Evolutionary conservation across 2,797 vertebrate genomes (phyloP).

Genomic region (Melanotaenia nigrans): DNA sequence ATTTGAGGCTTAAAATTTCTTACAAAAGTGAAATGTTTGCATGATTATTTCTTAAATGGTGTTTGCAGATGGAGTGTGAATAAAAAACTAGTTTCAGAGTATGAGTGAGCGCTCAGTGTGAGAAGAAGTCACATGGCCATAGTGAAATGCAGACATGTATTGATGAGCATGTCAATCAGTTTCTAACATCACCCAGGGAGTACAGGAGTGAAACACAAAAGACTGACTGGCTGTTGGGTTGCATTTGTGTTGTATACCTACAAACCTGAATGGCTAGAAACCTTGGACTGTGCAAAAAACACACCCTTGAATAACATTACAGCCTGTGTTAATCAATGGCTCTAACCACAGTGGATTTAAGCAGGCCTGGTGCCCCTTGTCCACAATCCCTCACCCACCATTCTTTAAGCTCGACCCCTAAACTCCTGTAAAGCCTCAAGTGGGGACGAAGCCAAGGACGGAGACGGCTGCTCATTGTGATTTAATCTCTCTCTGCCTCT

Average conservation of each 20-base stretch:
- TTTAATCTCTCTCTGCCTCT: constrained; percentile 74
- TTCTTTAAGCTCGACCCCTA: constrained; percentile 72
- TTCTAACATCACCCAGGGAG: constrained; percentile 9
- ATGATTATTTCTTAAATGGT: not conserved
- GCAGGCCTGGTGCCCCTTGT: constrained; percentile 58
- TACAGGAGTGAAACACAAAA: constrained; percentile 42
- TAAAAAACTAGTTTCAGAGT: constrained; percentile 8
- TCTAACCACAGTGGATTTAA: constrained; percentile 66
- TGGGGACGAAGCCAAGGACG: constrained; percentile 77
- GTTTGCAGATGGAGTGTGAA: constrained; percentile 8
- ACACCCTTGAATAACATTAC: constrained; percentile 61
- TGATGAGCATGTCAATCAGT: constrained; percentile 57
- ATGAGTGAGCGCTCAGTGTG: constrained; percentile 17
- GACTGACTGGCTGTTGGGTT: not conserved
- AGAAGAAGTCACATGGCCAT: constrained; percentile 27
- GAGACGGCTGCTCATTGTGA: constrained; percentile 76
- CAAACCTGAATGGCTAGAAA: constrained; percentile 40
- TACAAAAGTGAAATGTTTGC: not conserved
- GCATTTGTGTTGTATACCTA: constrained; percentile 32
- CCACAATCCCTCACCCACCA: constrained; percentile 69
- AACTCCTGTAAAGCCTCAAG: constrained; percentile 71
- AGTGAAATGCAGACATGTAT: constrained; percentile 35
- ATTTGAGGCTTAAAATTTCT: not conserved
- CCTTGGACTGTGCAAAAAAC: constrained; percentile 37
- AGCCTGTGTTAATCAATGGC: constrained; percentile 69